Base-by-base conservation (phyloP, 2,113 vertebrate species). In the Alethe diademata region DNA sequence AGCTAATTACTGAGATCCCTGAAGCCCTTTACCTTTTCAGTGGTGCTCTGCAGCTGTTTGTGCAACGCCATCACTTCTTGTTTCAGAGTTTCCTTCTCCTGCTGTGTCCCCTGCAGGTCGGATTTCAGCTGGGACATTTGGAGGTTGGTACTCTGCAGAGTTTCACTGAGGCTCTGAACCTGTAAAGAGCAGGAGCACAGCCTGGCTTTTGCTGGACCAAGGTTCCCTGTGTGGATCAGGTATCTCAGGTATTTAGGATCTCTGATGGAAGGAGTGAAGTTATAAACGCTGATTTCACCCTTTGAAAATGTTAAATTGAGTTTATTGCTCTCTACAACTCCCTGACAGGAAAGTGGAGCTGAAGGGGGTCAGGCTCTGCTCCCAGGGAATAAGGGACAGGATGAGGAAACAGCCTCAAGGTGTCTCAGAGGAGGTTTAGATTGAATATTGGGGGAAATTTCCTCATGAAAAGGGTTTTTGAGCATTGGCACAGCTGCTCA, bases 11-110 rank as follows among this genome's bases (percentile, higher is more conserved):
- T 11, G 70, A 54, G 38, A 38, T 23, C 20, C n/a, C 35, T 18
- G n/a, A 19, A 29, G n/a, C 6, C 53, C 7, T 2, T 88, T 93
- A 99, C 99, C 98, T 99, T 99, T 11, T 98, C 97, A 9, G 71
- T 97, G 86, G 96, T 87, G 23, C 96, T 97, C 92, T 99, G 98
- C 94, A 99, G 98, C 40, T 98, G 97, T 86, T 98, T 98, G 86
- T 98, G 97, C 26, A 99, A 93, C 8, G 98, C 97, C 47, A 98
- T 24, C 67, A 98, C 97, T 89, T 99, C 98, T 40, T 98, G 98
- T 90, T 98, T 96, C 51, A 99, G 97, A 12, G 97, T 93, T 10
- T 99, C 99, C 89, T 98, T 98, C 97, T 99, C 99, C 91, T 99
- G 98, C 58, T 98, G 99, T 1, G 95, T 83, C 51, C 97, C 95